Evolutionary conservation across 1,140 invertebrate species (phyloP).

Genomic region (Goniozus legneri): DNA sequence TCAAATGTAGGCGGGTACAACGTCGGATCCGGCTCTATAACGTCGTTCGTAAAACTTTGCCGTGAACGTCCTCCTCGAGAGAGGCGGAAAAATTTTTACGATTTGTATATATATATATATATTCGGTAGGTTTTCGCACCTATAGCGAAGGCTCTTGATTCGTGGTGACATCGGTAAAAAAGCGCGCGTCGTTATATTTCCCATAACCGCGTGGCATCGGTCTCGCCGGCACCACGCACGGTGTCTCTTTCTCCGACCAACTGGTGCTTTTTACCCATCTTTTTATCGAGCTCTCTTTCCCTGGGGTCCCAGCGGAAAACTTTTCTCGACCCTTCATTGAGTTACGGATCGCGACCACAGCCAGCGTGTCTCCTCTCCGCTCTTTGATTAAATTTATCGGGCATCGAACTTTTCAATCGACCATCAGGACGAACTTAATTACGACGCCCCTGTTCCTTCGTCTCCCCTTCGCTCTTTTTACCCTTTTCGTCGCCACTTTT

Average conservation of each 20-base stretch:
- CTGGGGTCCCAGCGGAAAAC: slow-evolving; percentile 10
- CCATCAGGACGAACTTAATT: slow-evolving; percentile 20
- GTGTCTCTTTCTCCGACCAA: too few relatives aligned
- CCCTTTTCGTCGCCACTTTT: too few relatives aligned
- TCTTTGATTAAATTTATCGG: slow-evolving; percentile 35
- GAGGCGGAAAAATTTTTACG: too few relatives aligned
- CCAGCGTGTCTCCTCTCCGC: slow-evolving; percentile 4
- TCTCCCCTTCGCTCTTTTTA: too few relatives aligned
- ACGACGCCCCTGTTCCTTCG: too few relatives aligned
- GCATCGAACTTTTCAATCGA: slow-evolving; percentile 33
- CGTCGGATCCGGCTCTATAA: slow-evolving; percentile 9
- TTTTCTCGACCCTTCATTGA: slow-evolving; percentile 13
- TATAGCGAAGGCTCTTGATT: too few relatives aligned
- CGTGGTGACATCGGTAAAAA: too few relatives aligned
- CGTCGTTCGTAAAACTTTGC: slow-evolving; percentile 4
- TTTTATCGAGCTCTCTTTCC: too few relatives aligned
- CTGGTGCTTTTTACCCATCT: too few relatives aligned
- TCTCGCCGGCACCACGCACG: too few relatives aligned
- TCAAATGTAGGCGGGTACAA: background rate
- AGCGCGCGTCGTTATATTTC: slow-evolving; percentile 9
- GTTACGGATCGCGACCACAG: slow-evolving; percentile 12
- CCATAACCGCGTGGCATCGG: slow-evolving; percentile 17
- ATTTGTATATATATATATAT: slow-evolving; percentile 8
- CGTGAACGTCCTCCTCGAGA: background rate
- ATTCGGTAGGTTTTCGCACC: slow-evolving; percentile 9